Evolutionary conservation across 1,140 invertebrate genomes (phyloP).

Genomic region (Acyrthosiphon pisum): DNA sequence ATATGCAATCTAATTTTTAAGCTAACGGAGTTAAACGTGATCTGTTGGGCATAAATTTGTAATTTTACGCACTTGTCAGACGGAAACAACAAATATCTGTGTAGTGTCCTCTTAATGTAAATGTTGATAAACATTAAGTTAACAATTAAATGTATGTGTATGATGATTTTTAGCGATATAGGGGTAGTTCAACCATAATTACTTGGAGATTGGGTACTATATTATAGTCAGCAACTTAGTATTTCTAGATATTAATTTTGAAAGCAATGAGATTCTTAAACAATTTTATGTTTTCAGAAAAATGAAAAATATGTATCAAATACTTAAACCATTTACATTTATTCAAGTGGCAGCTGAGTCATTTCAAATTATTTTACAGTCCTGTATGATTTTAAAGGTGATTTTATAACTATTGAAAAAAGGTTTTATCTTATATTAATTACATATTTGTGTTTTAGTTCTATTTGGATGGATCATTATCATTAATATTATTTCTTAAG

Average conservation of each 20-base stretch:
- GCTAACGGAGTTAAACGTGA: no score
- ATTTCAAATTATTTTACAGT: neutral
- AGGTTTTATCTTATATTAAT: neutral
- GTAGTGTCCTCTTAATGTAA: no score
- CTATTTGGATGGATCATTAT: neutral
- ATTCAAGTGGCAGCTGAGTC: neutral
- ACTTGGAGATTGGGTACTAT: no score
- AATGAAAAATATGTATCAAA: neutral
- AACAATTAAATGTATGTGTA: no score
- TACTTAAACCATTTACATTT: neutral
- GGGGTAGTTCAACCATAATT: no score
- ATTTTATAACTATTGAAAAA: neutral
- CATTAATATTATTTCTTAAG: neutral
- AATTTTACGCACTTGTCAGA: no score
- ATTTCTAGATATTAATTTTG: no score
- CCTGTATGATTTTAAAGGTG: neutral
- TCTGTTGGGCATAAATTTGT: no score
- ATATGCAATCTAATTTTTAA: no score
- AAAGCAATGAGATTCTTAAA: neutral
- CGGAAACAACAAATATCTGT: no score
- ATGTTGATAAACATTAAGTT: neutral
- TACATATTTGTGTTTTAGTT: neutral
- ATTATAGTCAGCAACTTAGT: no score
- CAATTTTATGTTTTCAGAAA: neutral
- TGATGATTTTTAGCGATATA: no score